Percentiles rank a stretch among this genome's conserved stretches.
These are phyloP conservation scores for Torymus tubicola DNA, from an alignment of 2,888 invertebrate genomes.

Conservation along the genomic window DNA sequence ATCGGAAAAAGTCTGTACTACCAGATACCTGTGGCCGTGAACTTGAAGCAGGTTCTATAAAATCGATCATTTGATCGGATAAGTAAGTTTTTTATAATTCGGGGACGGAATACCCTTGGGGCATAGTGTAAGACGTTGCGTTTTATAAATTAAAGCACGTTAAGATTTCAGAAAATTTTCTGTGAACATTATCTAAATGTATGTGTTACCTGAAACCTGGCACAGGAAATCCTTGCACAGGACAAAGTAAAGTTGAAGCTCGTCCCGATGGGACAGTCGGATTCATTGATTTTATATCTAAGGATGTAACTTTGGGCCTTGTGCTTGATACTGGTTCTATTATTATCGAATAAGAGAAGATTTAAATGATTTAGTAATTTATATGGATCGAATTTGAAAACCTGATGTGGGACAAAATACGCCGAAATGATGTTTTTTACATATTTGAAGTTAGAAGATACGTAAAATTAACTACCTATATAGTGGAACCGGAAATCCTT, in stretches of 20 bases:
- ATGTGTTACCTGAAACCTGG: conserved; percentile 78
- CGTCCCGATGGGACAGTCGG: conserved; percentile 63
- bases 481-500: conserved; percentile 57
- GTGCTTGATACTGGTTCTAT: conserved; percentile 85
- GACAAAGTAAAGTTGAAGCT: conserved; percentile 77
- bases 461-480: conserved; percentile 46
- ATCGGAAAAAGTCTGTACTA: conserved; percentile 71
- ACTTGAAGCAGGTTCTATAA: conserved; percentile 77
- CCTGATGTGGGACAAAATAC: conserved; percentile 80
- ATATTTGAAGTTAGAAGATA: not conserved
- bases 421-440: conserved; percentile 78
- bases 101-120: too few relatives aligned
- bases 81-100: too few relatives aligned
- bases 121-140: too few relatives aligned
- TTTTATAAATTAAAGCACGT: conserved; percentile 17
- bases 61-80: not conserved
- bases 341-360: not conserved
- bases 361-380: not conserved
- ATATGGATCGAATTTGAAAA: conserved; percentile 25
- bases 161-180: not conserved
- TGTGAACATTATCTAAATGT: not conserved
- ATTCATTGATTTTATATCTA: conserved; percentile 76
- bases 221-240: conserved; percentile 80
- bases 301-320: conserved; percentile 82
- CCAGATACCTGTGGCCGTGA: conserved; percentile 79